Conservation (phyloP, 2,797 vertebrate genomes). For the Sebastes melanostomus region DNA sequence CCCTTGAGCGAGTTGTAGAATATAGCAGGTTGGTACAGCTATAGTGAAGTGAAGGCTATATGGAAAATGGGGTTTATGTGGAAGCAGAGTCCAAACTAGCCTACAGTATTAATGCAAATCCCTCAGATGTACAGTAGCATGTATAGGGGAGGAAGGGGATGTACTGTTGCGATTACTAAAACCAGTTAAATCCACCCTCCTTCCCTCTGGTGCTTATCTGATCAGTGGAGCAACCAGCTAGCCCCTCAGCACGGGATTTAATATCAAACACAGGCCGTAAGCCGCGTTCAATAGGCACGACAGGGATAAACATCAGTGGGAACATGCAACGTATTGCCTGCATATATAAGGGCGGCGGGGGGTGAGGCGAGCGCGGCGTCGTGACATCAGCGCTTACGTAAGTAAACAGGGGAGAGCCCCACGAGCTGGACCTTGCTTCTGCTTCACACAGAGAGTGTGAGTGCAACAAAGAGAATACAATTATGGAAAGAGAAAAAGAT, state of each 20-base stretch:
- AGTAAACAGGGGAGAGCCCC: constrained; percentile 51
- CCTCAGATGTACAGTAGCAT: constrained; percentile 39
- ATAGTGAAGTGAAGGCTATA: constrained; percentile 14
- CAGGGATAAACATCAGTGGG: constrained; percentile 63
- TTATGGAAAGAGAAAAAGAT: constrained; percentile 21
- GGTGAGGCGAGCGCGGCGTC: constrained; percentile 21
- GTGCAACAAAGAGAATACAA: constrained; percentile 26
- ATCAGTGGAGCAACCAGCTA: constrained; percentile 61
- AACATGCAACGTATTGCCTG: constrained; percentile 31
- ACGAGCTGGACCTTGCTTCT: constrained; percentile 13
- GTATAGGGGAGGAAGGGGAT: constrained; percentile 11
- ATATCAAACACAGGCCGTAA: constrained; percentile 69
- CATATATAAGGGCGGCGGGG: constrained; percentile 14
- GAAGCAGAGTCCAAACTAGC: constrained; percentile 21
- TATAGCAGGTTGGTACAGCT: constrained; percentile 23
- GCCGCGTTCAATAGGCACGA: constrained; percentile 63
- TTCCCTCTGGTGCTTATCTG: constrained; percentile 72
- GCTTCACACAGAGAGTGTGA: constrained; percentile 43
- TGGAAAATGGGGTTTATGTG: constrained; percentile 13
- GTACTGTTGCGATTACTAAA: constrained; percentile 65
- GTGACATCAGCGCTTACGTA: constrained; percentile 54
- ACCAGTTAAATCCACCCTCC: constrained; percentile 68
- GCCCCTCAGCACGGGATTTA: constrained; percentile 61
- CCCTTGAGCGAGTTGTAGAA: constrained; percentile 53
- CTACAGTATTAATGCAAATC: constrained; percentile 57